A percentile compares a stretch with the other conserved stretches of the same genome.
These are phyloP conservation scores for Acrocephalus kingi DNA, from an alignment of 2,113 vertebrate species.

Conservation along the genomic window DNA sequence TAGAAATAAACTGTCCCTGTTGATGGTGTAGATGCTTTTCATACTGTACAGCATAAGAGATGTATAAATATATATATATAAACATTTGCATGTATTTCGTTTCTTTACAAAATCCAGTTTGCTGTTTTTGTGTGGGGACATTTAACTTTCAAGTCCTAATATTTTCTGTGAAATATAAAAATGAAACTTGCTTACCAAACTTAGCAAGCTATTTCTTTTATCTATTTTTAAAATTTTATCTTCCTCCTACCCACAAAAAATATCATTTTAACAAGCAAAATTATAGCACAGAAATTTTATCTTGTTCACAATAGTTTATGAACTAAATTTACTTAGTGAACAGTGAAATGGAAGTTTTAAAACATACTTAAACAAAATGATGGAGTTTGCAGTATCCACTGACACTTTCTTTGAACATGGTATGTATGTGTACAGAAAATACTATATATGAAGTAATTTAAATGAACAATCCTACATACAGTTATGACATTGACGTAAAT, in stretches of 20 bases:
- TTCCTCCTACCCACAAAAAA: not conserved
- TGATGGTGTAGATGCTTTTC: not conserved
- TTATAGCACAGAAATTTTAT: not conserved
- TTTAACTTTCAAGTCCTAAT: not conserved
- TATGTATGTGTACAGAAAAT: not conserved
- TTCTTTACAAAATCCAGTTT: not conserved
- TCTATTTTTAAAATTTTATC: not conserved
- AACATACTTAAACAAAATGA: not conserved
- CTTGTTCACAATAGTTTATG: not conserved
- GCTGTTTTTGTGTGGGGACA: not conserved
- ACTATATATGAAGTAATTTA: not conserved
- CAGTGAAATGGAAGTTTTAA: not conserved
- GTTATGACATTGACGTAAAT: not conserved
- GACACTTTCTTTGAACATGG: not conserved
- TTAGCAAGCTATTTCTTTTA: not conserved
- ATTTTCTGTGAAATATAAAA: not conserved
- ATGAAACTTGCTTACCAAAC: not conserved
- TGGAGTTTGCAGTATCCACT: not conserved
- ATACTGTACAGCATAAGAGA: not conserved
- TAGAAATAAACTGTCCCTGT: not conserved
- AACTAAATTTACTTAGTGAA: not conserved
- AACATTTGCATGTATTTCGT: not conserved
- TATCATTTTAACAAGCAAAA: not conserved
- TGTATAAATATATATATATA: not conserved
- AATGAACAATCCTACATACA: not conserved